Evolutionary conservation across 2,797 vertebrate genomes (phyloP), one percentile per base, ranked within the genome.

Genomic region (Melanotaenia nigrans): DNA sequence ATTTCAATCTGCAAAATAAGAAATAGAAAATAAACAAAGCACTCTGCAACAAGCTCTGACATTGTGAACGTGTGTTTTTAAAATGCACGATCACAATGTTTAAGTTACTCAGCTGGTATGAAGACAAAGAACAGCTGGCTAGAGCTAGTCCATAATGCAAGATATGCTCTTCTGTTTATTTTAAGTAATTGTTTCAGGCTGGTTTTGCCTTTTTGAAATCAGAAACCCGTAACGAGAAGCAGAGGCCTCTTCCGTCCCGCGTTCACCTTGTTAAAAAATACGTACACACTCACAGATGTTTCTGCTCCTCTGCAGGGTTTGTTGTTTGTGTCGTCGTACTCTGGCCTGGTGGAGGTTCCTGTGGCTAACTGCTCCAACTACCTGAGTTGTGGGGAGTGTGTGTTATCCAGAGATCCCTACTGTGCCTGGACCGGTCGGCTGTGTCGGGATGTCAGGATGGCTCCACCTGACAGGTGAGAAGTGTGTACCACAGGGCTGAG

Each of bases 321-420:
- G 47, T 76, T 98, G 73, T 98, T 97, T 0, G 95, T 95, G 4
- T 94, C 95, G 2, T 97, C 96, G 0, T 90, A 95, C 68, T 88
- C 93, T 0, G 93, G 94, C 0, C 89, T 98, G 51, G 95, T 95
- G 59, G 96, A 97, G 89, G 94, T 97, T 61, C 95, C 96, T 0
- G 94, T 97, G 1, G 95, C 96, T 66, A 97, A 96, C 91, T 98
- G 97, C 80, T 96, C 95, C 75, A 93, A 96, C 68, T 96, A 98
- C 81, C 89, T 28, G 81, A 97, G 93, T 92, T 98, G 97, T 1
- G 96, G 96, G 1, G 96, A 97, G 74, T 98, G 97, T 2, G 84
- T 98, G 69, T 86, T 98, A 36, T 95, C 97, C 1, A 94, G 96
- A 72, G 97, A 98, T 77, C 97, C 96, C 0, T 96, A 96, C 92